Evolutionary conservation across 2,113 vertebrate genomes (phyloP), one percentile per base, ranked within the genome.

Genomic region (Climacteris rufus): DNA sequence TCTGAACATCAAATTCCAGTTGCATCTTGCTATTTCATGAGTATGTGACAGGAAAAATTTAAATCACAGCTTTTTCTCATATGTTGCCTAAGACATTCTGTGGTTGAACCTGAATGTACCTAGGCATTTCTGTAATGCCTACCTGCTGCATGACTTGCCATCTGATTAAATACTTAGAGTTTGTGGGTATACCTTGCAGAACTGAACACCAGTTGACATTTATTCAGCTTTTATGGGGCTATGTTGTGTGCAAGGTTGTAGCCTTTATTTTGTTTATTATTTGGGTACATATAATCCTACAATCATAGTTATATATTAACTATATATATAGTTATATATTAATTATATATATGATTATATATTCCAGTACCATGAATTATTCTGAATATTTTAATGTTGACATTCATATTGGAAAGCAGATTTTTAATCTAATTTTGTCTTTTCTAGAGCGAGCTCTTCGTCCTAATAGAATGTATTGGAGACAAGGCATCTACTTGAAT

Each of bases 381-480:
- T 86, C 45, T 0, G 1, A 35, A 27, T 86, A 83, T 82, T 93
- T 47, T 31, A 11, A 65, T 87, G 83, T 70, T 71, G 23, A 37
- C 24, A 35, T 65, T 63, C 21, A 11, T 81, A 37, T 71, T 78
- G 35, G 50, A 52, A 27, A 44, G 42, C 33, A 28, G 11, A 42
- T n/a, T 65, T 77, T 50, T 52, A 63, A 82, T 52, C 45, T 83
- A 44, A 39, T 85, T 91, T 57, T 93, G 15, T 83, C 40, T 96
- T 89, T 94, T 96, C 98, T 68, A 98, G 99, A 99, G 76, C 98
- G 98, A 97, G 97, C 93, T 44, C 96, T 98, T 79, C 98, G 98
- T 70, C 99, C 99, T 28, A 99, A 99, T 68, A 98, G 98, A 80
- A 98, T 99, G 97, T 99, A 99, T 64, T 99, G 99, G 99, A 98